These are phyloP conservation scores for Steromphala cineraria DNA, from an alignment of 2,888 invertebrate genomes.

Conservation along the genomic window DNA sequence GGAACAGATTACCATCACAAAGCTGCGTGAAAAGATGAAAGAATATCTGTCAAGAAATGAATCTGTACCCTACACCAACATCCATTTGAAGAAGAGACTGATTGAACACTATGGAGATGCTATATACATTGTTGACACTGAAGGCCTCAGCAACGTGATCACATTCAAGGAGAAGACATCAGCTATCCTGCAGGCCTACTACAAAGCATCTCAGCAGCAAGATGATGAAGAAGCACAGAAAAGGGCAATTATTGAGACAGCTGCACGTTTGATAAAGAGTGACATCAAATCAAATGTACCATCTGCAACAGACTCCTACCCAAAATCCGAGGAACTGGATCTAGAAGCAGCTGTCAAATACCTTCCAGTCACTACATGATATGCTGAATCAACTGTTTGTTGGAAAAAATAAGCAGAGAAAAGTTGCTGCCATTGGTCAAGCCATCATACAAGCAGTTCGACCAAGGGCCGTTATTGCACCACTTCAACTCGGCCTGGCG, in stretches of 20 bases:
- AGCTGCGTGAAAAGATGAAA: conserved; percentile 31
- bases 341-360: conserved; percentile 24
- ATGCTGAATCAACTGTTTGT: conserved; percentile 27
- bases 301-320: background rate
- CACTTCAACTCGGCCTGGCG: conserved; percentile 48
- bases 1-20: conserved; percentile 30
- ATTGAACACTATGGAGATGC: too few relatives aligned
- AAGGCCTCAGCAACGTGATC: conserved; percentile 32
- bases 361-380: conserved; percentile 32
- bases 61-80: background rate
- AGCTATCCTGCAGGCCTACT: too few relatives aligned
- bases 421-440: conserved; percentile 24
- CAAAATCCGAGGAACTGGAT: too few relatives aligned
- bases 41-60: conserved; percentile 12
- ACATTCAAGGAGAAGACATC: conserved; percentile 19
- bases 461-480: conserved; percentile 43
- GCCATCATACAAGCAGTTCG: conserved; percentile 46
- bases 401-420: conserved; percentile 23
- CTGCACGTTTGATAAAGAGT: too few relatives aligned
- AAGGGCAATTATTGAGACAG: too few relatives aligned
- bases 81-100: too few relatives aligned
- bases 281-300: background rate
- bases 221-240: too few relatives aligned
- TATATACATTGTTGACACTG: too few relatives aligned
- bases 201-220: too few relatives aligned